Evolutionary conservation across 64 coral and sea anemone genomes (phyloP).

Genomic region (Montipora capricornis): DNA sequence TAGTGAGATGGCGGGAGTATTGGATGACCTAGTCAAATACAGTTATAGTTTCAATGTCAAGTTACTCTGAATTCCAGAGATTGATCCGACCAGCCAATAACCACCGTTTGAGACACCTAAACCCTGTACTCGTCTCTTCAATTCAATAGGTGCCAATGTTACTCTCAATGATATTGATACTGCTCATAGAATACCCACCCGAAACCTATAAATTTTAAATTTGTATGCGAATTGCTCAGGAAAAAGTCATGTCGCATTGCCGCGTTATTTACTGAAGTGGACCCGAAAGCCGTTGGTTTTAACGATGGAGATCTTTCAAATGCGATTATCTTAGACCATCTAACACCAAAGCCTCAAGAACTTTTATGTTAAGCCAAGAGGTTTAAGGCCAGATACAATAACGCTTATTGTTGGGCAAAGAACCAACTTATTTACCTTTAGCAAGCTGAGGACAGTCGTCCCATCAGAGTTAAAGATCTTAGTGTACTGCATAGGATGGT

Average conservation of each 20-base stretch:
- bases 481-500: neutral
- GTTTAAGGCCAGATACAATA: conserved; percentile 1
- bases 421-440: neutral
- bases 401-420: conserved; percentile 14
- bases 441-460: neutral
- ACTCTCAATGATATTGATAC: neutral
- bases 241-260: conserved; percentile 5
- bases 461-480: neutral
- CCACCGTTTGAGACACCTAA: neutral
- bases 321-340: conserved; percentile 1
- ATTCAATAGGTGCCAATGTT: neutral
- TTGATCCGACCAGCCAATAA: neutral
- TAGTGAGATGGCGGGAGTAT: too few relatives aligned
- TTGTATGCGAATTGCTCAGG: neutral
- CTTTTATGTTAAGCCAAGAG: conserved; percentile 1
- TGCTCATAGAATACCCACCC: neutral
- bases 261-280: neutral
- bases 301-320: neutral
- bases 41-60: neutral
- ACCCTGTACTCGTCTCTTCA: neutral
- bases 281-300: neutral
- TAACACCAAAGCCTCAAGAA: neutral
- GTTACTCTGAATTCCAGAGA: neutral
- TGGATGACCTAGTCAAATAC: too few relatives aligned
- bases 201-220: conserved; percentile 26